Evolutionary conservation across 2,113 vertebrate species (phyloP).

Genomic region (Taxidea taxus): DNA sequence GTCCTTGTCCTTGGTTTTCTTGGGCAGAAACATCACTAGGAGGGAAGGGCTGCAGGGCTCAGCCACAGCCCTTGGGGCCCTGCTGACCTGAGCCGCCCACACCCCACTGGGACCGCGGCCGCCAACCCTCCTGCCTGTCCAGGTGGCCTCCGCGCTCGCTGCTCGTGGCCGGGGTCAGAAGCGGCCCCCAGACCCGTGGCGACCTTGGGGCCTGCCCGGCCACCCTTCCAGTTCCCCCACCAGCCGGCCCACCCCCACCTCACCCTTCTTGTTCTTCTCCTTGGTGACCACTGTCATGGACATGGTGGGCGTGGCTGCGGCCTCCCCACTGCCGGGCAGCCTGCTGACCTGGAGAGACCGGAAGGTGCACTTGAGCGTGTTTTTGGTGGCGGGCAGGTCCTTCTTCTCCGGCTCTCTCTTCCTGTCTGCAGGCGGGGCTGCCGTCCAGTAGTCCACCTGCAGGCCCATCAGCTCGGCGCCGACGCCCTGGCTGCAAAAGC

Average conservation of each 20-base stretch:
- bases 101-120: too few species aligned
- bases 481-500: constrained; percentile 78
- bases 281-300: constrained; percentile 98
- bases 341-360: constrained; percentile 99
- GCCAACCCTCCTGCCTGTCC: neutral
- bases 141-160: neutral
- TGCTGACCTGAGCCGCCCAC: neutral
- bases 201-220: neutral
- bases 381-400: constrained; percentile 92
- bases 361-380: constrained; percentile 98
- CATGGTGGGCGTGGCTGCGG: constrained; percentile 89
- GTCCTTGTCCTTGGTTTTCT: constrained; percentile 98
- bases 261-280: constrained; percentile 99
- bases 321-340: constrained; percentile 89
- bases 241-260: neutral
- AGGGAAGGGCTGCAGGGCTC: constrained; percentile 38
- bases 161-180: neutral
- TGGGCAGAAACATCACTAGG: constrained; percentile 97
- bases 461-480: constrained; percentile 95
- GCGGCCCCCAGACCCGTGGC: neutral
- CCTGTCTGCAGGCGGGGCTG: constrained; percentile 86
- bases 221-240: neutral
- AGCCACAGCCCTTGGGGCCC: neutral
- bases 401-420: constrained; percentile 95
- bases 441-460: constrained; percentile 98